phyloP scores from a whole-genome alignment of 2,888 invertebrate genomes.

The Aleiodes alternator region DNA sequence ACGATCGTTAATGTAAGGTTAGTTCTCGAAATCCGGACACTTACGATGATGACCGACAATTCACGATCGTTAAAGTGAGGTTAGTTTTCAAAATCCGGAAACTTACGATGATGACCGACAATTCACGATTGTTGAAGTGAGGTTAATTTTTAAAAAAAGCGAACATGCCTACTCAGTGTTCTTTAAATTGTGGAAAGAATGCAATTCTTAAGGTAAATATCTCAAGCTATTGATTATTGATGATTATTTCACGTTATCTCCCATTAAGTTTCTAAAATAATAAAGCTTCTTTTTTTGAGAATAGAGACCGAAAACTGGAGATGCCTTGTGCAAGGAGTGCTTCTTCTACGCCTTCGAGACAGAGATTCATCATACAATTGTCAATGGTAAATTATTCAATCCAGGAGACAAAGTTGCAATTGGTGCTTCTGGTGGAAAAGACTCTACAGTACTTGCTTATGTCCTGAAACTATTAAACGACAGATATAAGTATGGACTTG shows the following conservation, averaged over 20 bases:
- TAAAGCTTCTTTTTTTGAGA: slow-evolving; percentile 63
- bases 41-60: too few relatives aligned
- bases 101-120: too few relatives aligned
- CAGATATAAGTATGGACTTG: slow-evolving; percentile 91
- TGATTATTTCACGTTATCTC: not conserved
- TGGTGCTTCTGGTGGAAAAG: slow-evolving; percentile 96
- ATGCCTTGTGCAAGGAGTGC: slow-evolving; percentile 95
- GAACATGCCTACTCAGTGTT: slow-evolving; percentile 83
- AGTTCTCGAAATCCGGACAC: too few relatives aligned
- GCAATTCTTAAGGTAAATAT: slow-evolving; percentile 84
- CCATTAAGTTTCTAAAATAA: slow-evolving; percentile 44
- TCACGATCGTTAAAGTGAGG: too few relatives aligned
- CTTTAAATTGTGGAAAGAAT: slow-evolving; percentile 84
- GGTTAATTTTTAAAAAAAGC: slow-evolving; percentile 7
- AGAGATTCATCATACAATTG: slow-evolving; percentile 95
- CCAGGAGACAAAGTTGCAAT: slow-evolving; percentile 92
- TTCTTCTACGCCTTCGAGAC: slow-evolving; percentile 96
- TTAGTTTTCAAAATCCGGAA: too few relatives aligned
- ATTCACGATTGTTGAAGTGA: not conserved
- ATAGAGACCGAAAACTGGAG: slow-evolving; percentile 93
- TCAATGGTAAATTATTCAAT: slow-evolving; percentile 87
- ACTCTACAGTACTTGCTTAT: slow-evolving; percentile 98
- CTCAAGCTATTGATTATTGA: slow-evolving; percentile 18
- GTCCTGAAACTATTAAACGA: slow-evolving; percentile 94
- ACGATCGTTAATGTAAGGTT: not conserved